phyloP scores from a whole-genome alignment of 2,113 vertebrate species.

The Halcyon malimbica region DNA sequence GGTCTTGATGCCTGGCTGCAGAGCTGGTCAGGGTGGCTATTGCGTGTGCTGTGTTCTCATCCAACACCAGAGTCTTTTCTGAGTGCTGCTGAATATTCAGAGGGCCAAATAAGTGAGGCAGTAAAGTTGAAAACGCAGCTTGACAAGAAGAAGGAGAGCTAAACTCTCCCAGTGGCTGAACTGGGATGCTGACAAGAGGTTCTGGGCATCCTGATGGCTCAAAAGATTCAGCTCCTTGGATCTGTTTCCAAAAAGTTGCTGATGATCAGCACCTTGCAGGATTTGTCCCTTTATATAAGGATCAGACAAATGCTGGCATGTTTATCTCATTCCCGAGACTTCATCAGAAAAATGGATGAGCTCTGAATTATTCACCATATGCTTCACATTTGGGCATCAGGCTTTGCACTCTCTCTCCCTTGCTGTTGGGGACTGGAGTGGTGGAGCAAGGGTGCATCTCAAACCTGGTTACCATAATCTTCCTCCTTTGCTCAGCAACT shows the following conservation, averaged over 20 bases:
- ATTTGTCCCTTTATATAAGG: background rate
- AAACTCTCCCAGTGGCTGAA: background rate
- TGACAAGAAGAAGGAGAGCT: background rate
- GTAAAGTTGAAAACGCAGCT: background rate
- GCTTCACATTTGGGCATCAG: background rate
- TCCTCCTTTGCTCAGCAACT: conserved; percentile 27
- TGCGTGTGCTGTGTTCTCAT: background rate
- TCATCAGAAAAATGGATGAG: background rate
- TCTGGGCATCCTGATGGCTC: background rate
- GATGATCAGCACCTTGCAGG: background rate
- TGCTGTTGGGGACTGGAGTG: background rate
- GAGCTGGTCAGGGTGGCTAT: background rate
- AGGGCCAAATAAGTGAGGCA: background rate
- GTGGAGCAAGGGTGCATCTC: background rate
- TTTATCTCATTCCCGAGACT: background rate
- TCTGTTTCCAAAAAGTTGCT: background rate
- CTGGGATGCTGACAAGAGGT: background rate
- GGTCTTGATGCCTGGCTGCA: background rate
- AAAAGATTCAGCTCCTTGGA: background rate
- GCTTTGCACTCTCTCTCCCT: background rate
- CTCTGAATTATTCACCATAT: conserved; percentile 5
- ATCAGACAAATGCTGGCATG: background rate
- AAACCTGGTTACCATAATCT: background rate
- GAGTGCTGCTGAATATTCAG: background rate
- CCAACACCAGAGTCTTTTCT: background rate